Evolutionary conservation across 2,888 invertebrate species (phyloP), one percentile per base, ranked within the genome.

Genomic region (Acleris cristana): DNA sequence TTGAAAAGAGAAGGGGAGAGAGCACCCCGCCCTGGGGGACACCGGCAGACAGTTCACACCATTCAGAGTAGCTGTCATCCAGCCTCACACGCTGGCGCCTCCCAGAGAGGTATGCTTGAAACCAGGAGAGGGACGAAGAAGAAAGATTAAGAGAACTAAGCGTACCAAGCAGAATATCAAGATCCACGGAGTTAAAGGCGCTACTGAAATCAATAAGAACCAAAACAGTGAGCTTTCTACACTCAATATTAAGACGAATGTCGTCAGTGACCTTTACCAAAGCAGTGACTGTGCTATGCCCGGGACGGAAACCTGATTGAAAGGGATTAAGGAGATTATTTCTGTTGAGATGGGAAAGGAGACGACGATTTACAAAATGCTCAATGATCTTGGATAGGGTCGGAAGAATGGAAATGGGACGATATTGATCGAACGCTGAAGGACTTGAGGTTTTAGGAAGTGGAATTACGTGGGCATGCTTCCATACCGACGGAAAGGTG

Each of bases 301-400:
- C 44, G 19, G 68, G 58, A 2, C 62, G 51, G 52, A 69, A 69
- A 19, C 62, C 61, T 2, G 67, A 69, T 51, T 68, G 69, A 14
- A 54, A 53, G 51, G 53, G 26, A 55, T 54, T 69, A 8, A 61
- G 14, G 1, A 65, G 65, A 18, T 55, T 26, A 19, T 58, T 30
- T 30, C 14, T 34, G 14, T 21, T 44, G 12, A 68, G 40, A 48
- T 18, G 21, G 2, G 23, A 51, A 2, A 51, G 26, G 2, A 65
- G 40, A 54, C 51, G 71, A 2, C 45, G 18, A 48, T 69, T 55
- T 1, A 70, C 71, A 21, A 57, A 34, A 1, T 52, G 57, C 40
- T 70, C 71, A 18, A 65, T 59, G 12, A 65, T 45, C 63, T 69
- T 72, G 0, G 70, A 72, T 0, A 70, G 61, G 44, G 71, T 54